A percentile compares a stretch with the other conserved stretches of the same genome.
These are phyloP conservation scores for Apolygus lucorum DNA, from an alignment of 1,140 invertebrate species.

Conservation along the genomic window DNA sequence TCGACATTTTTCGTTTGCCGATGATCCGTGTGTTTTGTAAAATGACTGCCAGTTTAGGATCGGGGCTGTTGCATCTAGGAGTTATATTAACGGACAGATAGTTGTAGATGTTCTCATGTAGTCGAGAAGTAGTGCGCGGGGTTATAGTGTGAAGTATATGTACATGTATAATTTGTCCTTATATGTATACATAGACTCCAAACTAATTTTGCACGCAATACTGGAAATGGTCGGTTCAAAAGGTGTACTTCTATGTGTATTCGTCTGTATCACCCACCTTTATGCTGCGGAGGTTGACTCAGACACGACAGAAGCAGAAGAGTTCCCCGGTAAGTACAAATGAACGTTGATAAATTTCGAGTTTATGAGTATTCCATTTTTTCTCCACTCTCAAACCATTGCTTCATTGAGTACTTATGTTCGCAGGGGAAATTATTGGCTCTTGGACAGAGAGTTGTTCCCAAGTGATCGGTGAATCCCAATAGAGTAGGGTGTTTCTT, in stretches of 20 bases:
- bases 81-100: not conserved
- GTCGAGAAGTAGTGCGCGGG: not conserved
- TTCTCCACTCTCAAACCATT: no score
- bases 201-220: not conserved
- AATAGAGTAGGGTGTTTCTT: no score
- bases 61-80: not conserved
- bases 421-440: no score
- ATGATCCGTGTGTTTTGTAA: not conserved
- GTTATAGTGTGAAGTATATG: slow-evolving; percentile 1
- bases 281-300: not conserved
- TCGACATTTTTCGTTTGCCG: not conserved
- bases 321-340: no score
- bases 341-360: no score
- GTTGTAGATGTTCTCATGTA: not conserved
- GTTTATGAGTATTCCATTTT: no score
- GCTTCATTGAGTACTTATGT: no score
- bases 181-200: slow-evolving; percentile 13
- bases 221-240: slow-evolving; percentile 5
- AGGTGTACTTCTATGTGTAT: not conserved
- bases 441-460: no score
- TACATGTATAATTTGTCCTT: not conserved
- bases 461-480: no score
- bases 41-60: not conserved
- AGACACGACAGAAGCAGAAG: not conserved
- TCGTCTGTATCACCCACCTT: not conserved